Percentiles rank a stretch among this genome's conserved stretches.
Evolutionary conservation across 2,888 invertebrate genomes (phyloP).

Genomic region (Trichogramma dendrolimi): DNA sequence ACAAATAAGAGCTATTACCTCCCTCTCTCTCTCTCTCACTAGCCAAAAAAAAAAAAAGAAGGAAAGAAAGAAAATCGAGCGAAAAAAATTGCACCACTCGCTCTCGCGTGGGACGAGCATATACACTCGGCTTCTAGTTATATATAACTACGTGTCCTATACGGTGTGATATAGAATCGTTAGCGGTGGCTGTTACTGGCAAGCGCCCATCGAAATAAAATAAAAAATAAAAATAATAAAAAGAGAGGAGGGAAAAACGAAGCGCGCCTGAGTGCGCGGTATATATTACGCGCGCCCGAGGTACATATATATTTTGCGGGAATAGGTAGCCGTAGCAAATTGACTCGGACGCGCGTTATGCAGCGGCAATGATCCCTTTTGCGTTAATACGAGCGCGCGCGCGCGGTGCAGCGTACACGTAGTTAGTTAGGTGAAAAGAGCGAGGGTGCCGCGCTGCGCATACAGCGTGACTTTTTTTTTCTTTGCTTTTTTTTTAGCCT

Average conservation of each 20-base stretch:
- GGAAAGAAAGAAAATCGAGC: constrained; percentile 5
- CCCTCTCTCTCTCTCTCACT: background rate
- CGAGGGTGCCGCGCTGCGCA: no score
- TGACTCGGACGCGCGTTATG: constrained; percentile 9
- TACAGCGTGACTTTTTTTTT: no score
- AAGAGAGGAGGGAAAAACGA: no score
- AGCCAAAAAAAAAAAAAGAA: constrained; percentile 1
- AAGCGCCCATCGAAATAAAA: background rate
- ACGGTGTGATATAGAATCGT: background rate
- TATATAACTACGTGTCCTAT: no score
- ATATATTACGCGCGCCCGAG: no score
- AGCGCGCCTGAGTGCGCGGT: no score
- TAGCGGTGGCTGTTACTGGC: background rate
- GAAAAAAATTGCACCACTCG: constrained; percentile 1
- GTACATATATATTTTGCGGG: no score
- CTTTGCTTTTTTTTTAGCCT: background rate
- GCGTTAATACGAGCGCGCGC: background rate
- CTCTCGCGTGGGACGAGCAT: no score
- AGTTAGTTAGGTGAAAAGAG: no score
- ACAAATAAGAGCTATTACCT: constrained; percentile 24
- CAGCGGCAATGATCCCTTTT: constrained; percentile 3
- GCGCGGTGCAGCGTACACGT: no score
- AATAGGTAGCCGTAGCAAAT: constrained; percentile 4
- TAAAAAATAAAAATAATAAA: no score
- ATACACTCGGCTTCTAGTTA: no score